These are phyloP conservation scores for Agapostemon virescens DNA, from an alignment of 2,888 invertebrate genomes.

Conservation along the genomic window DNA sequence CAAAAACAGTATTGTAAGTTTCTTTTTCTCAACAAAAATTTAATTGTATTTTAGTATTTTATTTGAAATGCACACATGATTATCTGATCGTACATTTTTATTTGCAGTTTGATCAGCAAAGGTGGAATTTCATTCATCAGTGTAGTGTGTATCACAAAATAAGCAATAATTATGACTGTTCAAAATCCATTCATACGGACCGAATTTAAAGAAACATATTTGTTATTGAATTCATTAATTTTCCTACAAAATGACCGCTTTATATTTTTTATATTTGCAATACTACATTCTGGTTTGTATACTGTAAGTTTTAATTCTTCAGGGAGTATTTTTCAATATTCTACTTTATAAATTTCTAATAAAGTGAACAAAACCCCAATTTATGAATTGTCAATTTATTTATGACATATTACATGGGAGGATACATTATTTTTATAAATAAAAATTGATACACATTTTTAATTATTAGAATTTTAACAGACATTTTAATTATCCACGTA, in stretches of 20 bases:
- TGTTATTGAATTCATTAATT: conserved; percentile 1
- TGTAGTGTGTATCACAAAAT: conserved; percentile 67
- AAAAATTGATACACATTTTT: background rate
- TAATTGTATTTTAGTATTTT: background rate
- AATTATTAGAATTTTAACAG: background rate
- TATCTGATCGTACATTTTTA: background rate
- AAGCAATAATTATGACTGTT: conserved; percentile 52
- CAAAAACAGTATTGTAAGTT: conserved; percentile 46
- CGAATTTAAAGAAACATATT: conserved; percentile 7
- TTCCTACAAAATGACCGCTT: conserved; percentile 20
- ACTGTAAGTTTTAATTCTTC: conserved; percentile 16
- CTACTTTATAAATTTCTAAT: conserved; percentile 15
- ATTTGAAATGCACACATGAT: background rate
- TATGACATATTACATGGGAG: background rate
- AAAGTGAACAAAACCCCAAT: background rate
- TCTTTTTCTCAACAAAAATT: background rate
- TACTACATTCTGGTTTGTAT: conserved; percentile 26
- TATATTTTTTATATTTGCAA: conserved; percentile 39
- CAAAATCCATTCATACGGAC: background rate
- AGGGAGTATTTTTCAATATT: background rate
- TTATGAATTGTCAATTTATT: conserved; percentile 7
- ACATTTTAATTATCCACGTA: background rate
- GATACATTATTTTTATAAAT: background rate
- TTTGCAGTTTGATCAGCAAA: conserved; percentile 67
- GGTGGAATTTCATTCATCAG: conserved; percentile 67